phyloP scores from a whole-genome alignment of 2,888 invertebrate species.

The Cerceris ruficornis region DNA sequence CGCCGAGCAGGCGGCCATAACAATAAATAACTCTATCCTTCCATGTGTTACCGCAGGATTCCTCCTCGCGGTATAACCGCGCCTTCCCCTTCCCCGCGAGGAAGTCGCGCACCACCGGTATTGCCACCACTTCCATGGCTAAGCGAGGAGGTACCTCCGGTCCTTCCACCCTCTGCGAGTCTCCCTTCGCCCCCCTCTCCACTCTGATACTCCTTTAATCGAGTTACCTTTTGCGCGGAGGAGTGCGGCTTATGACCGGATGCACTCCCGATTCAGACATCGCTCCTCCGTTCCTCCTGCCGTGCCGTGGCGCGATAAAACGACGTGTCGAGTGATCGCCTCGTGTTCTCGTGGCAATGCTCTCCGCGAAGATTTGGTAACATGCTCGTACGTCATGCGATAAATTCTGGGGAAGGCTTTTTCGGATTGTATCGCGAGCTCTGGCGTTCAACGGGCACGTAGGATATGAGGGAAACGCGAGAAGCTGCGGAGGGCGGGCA shows the following conservation, averaged over 20 bases:
- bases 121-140: slow-evolving; percentile 62
- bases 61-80: slow-evolving; percentile 73
- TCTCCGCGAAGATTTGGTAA: slow-evolving; percentile 48
- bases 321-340: slow-evolving; percentile 38
- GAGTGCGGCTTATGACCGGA: slow-evolving; percentile 67
- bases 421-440: neutral
- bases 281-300: slow-evolving; percentile 27
- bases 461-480: neutral
- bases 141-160: slow-evolving; percentile 39
- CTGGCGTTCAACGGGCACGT: neutral
- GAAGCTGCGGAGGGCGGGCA: no score
- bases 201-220: slow-evolving; percentile 63
- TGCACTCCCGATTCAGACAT: slow-evolving; percentile 63
- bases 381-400: slow-evolving; percentile 44
- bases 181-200: neutral
- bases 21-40: slow-evolving; percentile 81
- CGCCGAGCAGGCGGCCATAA: slow-evolving; percentile 76
- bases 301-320: slow-evolving; percentile 51
- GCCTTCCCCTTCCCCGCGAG: slow-evolving; percentile 65
- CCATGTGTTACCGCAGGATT: slow-evolving; percentile 78
- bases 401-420: slow-evolving; percentile 32
- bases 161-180: slow-evolving; percentile 18
- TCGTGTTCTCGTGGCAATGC: slow-evolving; percentile 10
- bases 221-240: slow-evolving; percentile 67
- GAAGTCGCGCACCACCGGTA: slow-evolving; percentile 65